phyloP scores from a whole-genome alignment of 2,797 vertebrate genomes.

The Hylomyscus alleni region DNA sequence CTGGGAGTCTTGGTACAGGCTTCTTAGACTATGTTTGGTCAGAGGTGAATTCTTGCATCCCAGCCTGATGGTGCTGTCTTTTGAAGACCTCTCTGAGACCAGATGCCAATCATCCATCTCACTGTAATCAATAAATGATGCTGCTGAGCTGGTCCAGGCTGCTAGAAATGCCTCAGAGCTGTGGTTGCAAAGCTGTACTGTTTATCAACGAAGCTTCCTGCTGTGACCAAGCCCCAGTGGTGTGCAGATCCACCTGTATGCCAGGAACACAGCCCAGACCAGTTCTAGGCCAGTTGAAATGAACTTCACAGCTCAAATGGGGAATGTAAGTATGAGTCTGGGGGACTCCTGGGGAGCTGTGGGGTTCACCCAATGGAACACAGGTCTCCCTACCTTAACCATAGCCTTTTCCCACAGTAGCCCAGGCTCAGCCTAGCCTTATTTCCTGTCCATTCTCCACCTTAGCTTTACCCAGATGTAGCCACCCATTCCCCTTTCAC shows the following conservation, averaged over 20 bases:
- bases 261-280: background rate
- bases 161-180: background rate
- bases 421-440: too few species aligned
- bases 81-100: background rate
- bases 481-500: background rate
- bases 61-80: background rate
- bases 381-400: too few species aligned
- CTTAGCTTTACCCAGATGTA: background rate
- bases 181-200: background rate
- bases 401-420: too few species aligned
- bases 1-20: background rate
- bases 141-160: background rate
- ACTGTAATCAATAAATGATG: background rate
- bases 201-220: background rate
- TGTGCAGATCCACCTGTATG: background rate
- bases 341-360: background rate
- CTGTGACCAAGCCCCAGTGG: rapidly evolving
- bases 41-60: background rate
- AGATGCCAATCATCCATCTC: background rate
- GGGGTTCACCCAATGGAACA: background rate
- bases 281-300: background rate
- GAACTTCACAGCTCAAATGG: background rate
- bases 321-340: background rate
- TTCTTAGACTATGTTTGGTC: background rate
- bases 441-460: background rate